A percentile compares a stretch with the other conserved stretches of the same genome.
Conservation (phyloP, 2,113 vertebrate species). For the Psittacula cyanocephala region DNA sequence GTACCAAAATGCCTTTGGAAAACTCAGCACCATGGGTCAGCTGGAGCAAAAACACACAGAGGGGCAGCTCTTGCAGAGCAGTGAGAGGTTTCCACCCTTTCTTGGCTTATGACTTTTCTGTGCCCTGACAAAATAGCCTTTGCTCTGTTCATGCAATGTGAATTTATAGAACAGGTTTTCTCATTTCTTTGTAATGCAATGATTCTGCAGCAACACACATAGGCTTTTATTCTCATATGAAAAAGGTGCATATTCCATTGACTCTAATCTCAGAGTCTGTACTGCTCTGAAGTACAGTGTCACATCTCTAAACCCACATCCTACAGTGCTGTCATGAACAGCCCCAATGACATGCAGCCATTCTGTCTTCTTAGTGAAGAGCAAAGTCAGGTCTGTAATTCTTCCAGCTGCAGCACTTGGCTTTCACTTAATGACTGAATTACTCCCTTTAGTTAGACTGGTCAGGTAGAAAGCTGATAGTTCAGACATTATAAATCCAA, state of each 20-base stretch:
- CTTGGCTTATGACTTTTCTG: neutral
- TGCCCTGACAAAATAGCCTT: neutral
- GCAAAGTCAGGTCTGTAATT: neutral
- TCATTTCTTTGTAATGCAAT: neutral
- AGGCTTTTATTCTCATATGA: neutral
- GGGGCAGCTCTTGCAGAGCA: neutral
- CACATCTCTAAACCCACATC: neutral
- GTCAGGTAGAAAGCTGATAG: neutral
- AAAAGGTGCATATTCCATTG: neutral
- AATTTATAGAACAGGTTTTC: neutral
- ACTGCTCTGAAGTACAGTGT: neutral
- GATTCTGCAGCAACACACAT: neutral
- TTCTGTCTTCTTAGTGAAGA: neutral
- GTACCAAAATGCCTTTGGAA: neutral
- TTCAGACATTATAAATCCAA: neutral
- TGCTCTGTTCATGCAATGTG: neutral
- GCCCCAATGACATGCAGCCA: fast-evolving
- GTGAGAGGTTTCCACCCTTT: neutral
- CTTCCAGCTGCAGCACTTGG: neutral
- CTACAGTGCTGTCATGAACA: neutral
- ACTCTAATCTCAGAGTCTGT: neutral
- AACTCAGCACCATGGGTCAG: neutral
- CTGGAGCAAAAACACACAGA: neutral
- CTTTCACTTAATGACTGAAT: neutral
- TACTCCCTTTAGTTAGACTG: neutral